Base-by-base conservation (phyloP, 2,113 vertebrate genomes). In the Phainopepla nitens region DNA sequence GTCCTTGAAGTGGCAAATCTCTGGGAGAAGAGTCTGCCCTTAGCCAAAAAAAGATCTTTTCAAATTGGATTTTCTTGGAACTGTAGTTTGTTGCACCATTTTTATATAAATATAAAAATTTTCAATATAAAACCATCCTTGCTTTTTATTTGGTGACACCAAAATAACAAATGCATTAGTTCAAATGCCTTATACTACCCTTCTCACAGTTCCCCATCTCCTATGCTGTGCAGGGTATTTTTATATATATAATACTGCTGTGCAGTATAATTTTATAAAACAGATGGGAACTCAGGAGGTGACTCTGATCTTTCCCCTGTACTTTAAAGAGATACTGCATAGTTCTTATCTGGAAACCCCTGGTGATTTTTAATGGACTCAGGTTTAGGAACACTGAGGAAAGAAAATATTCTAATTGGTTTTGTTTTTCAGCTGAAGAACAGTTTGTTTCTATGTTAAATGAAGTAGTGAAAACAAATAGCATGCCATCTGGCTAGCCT, bases 381-480 rank as follows among this genome's bases (percentile, higher is more conserved):
- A 54, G 44, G 13, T 79, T 81, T 92, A 95, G 72, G 56, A 92
- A 62, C 57, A 92, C 15, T 8, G 60, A 93, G n/a, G 69, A 57
- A 92, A 89, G 89, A 56, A 96, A 92, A 90, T 93, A 96, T 42
- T 86, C 92, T 83, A 92, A 93, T 93, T 54, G 76, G 82, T 83
- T 94, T 94, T 92, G 72, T 4, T 92, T 94, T 94, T 90, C 85
- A 94, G 79, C 53, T 92, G 82, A 94, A 95, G 93, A 95, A 92
- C 71, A 78, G 85, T 96, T 94, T 94, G 69, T 78, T 96, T 97
- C 82, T 93, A 60, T 88, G 68, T 89, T 87, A 86, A 96, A 93
- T 93, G 88, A 94, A 89, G 92, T 96, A 95, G 85, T 78, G 76
- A 92, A 96, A 93, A 96, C 93, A 95, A 95, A 94, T 89, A 96